These are phyloP conservation scores for Meta bourneti DNA, from an alignment of 2,888 invertebrate genomes.

Conservation along the genomic window DNA sequence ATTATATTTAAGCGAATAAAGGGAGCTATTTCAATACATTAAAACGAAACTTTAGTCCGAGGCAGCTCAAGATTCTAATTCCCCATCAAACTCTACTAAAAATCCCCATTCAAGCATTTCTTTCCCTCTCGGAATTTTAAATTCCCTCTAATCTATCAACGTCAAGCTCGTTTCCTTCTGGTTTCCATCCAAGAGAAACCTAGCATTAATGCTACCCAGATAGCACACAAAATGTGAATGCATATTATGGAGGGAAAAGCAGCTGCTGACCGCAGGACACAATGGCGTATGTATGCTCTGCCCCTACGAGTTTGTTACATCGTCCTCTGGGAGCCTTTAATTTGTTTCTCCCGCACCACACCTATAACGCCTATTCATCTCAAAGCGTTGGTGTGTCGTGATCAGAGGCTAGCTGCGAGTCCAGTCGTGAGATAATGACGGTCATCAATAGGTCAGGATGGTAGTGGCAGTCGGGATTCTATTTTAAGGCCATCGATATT, in stretches of 20 bases:
- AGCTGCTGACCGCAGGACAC: not conserved
- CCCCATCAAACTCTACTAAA: not conserved
- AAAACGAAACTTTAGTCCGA: not conserved
- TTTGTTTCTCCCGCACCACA: constrained; percentile 45
- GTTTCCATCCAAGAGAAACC: no score
- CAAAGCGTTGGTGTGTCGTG: constrained; percentile 1
- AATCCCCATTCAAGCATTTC: not conserved
- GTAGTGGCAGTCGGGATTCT: constrained; percentile 10
- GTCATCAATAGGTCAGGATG: constrained; percentile 30
- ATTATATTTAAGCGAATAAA: not conserved
- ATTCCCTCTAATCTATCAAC: not conserved
- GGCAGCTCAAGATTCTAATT: not conserved
- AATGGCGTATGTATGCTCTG: constrained; percentile 8
- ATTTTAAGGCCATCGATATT: constrained; percentile 33
- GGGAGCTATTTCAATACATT: not conserved
- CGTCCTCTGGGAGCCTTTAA: constrained; percentile 30
- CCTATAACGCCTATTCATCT: constrained; percentile 28
- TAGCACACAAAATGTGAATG: no score
- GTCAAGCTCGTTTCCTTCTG: not conserved
- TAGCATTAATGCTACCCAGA: not conserved
- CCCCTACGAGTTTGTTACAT: not conserved
- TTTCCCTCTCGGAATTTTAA: not conserved
- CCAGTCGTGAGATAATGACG: constrained; percentile 29
- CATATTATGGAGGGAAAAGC: not conserved
- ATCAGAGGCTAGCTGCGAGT: not conserved